These are phyloP conservation scores for Liopterus haemorrhoidalis DNA, from an alignment of 2,888 invertebrate species.

Conservation along the genomic window DNA sequence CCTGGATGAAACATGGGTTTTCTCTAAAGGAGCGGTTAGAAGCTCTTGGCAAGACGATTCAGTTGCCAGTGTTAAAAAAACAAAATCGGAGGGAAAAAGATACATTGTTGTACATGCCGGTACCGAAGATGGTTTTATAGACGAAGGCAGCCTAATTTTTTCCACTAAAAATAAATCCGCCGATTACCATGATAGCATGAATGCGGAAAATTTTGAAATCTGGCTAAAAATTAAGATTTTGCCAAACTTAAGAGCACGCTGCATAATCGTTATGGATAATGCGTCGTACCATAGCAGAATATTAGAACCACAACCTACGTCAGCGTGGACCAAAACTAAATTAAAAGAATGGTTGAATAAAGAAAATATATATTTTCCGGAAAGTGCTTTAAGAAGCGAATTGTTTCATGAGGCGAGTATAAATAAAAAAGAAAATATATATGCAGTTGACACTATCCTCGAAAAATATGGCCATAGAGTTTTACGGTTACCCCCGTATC, in stretches of 20 bases:
- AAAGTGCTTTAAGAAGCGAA: no score
- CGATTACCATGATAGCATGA: slow-evolving; percentile 13
- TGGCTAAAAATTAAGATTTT: slow-evolving; percentile 8
- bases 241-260: slow-evolving; percentile 8
- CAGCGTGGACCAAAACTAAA: slow-evolving; percentile 1
- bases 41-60: no score
- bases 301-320: slow-evolving; percentile 2
- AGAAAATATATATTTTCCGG: slow-evolving; percentile 8
- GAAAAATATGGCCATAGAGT: no score
- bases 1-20: no score
- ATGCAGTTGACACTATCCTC: no score
- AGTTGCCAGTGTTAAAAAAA: no score
- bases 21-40: no score
- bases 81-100: no score
- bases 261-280: slow-evolving; percentile 15
- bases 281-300: slow-evolving; percentile 11
- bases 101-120: neutral
- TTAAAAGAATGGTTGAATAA: slow-evolving; percentile 8
- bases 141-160: slow-evolving; percentile 9
- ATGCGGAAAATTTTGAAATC: slow-evolving; percentile 8
- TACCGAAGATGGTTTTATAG: slow-evolving; percentile 6
- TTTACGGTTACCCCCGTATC: no score
- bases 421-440: no score
- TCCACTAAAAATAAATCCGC: slow-evolving; percentile 3
- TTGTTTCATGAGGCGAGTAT: no score